Evolutionary conservation across 2,113 vertebrate species (phyloP).

Genomic region (Cephalopholis sonnerati): DNA sequence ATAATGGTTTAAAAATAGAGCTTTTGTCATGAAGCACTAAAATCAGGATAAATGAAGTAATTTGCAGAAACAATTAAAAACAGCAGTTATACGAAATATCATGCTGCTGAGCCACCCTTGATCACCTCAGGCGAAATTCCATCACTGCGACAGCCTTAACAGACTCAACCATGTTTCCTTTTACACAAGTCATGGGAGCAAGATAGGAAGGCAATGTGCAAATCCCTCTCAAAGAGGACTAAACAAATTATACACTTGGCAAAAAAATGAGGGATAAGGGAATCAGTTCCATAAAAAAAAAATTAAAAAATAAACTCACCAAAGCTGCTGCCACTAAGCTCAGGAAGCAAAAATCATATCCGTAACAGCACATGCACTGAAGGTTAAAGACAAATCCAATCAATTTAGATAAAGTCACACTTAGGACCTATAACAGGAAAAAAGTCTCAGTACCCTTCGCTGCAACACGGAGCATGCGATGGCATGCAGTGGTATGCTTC

Average conservation of each 20-base stretch:
- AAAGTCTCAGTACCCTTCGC: not conserved
- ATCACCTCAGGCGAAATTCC: too few species aligned
- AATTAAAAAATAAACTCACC: not conserved
- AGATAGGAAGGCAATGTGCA: not conserved
- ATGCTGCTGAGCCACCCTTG: too few species aligned
- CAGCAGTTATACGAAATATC: too few species aligned
- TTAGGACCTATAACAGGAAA: not conserved
- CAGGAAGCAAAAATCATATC: not conserved
- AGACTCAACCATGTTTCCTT: not conserved
- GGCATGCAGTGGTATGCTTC: conserved; percentile 23
- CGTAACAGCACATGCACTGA: not conserved
- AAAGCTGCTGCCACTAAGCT: conserved; percentile 10
- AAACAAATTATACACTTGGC: conserved; percentile 35
- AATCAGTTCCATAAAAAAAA: not conserved
- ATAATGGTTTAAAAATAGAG: too few species aligned
- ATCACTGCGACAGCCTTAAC: too few species aligned
- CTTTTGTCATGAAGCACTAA: too few species aligned
- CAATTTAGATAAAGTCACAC: conserved; percentile 45
- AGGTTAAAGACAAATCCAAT: conserved; percentile 49
- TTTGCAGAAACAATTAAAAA: too few species aligned
- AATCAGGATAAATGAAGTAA: too few species aligned
- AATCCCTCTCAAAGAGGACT: not conserved
- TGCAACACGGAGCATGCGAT: not conserved
- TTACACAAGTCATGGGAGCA: not conserved
- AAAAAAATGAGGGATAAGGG: not conserved